Percentiles rank a stretch among this genome's conserved stretches.
These are phyloP conservation scores for Stichopus horrens DNA, from an alignment of 53 echinoderm and acorn worm species.

Conservation along the genomic window DNA sequence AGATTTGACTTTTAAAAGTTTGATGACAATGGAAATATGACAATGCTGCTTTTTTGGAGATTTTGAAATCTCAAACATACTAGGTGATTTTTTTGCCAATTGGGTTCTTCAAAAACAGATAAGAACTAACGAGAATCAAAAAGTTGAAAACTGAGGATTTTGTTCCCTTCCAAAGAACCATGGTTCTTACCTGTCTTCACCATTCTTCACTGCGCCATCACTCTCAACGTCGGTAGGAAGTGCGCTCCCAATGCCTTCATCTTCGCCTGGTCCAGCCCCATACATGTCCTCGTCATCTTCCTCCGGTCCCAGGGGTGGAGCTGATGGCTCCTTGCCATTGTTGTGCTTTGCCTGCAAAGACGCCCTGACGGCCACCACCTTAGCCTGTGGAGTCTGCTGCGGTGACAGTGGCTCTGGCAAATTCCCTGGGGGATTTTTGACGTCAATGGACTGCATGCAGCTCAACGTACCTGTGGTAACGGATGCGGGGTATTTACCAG, in stretches of 20 bases:
- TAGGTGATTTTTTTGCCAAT: background rate
- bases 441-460: background rate
- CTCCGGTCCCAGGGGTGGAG: background rate
- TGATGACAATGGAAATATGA: no score
- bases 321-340: background rate
- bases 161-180: no score
- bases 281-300: slow-evolving; percentile 37
- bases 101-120: background rate
- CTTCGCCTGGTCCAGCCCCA: background rate
- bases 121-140: background rate
- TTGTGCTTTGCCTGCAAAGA: background rate
- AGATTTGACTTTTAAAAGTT: no score
- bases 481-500: background rate
- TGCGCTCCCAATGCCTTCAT: background rate
- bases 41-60: no score
- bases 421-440: background rate
- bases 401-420: slow-evolving; percentile 38
- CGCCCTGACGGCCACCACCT: background rate
- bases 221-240: background rate
- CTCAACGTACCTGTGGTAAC: background rate
- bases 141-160: no score
- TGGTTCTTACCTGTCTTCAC: background rate
- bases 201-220: background rate
- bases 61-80: background rate
- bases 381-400: slow-evolving; percentile 1